Evolutionary conservation across 2,888 invertebrate species (phyloP), one percentile per base, ranked within the genome.

Genomic region (Pachydiplax longipennis): DNA sequence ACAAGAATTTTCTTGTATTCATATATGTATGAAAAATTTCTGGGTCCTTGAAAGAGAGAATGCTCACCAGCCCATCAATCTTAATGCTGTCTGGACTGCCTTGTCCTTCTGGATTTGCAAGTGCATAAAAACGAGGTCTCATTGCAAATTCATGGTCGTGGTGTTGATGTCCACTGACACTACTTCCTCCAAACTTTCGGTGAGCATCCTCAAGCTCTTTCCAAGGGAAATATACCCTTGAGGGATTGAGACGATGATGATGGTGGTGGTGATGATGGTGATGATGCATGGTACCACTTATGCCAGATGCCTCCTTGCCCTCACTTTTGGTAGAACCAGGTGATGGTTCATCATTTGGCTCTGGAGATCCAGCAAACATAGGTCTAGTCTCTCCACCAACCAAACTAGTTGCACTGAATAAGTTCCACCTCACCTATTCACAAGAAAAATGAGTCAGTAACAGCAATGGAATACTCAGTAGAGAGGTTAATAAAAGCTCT

Each of bases 81-180:
- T 99, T 99, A 0, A 99, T 99, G 81, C 97, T 97, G 93, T 98
- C 98, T 94, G 87, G 87, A 37, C 96, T 95, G 90, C 96, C 95
- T 93, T 95, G 96, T 91, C 95, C 95, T 92, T 98, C 98, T 10
- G 97, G 95, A 90, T 96, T 96, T 18, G 98, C 97, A 44, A 99
- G 95, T 37, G 98, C 97, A 94, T 99, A 99, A 94, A 99, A 99
- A 92, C 97, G 96, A 0, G 99, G 99, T 91, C 97, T 96, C 96
- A 98, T 97, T 0, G 96, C 96, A 92, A 95, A 94, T 80, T 95
- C 95, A 92, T 96, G 96, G 90, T 96, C 96, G 0, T 95, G 94
- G 13, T 87, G 87, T 3, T 87, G 87, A 22, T 87, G 87, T 61
- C 87, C 87, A 61, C 87, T 61, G 2, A 37, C 22, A 15, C 58